phyloP scores from a whole-genome alignment of 2,888 invertebrate genomes.

The Sepiola atlantica region DNA sequence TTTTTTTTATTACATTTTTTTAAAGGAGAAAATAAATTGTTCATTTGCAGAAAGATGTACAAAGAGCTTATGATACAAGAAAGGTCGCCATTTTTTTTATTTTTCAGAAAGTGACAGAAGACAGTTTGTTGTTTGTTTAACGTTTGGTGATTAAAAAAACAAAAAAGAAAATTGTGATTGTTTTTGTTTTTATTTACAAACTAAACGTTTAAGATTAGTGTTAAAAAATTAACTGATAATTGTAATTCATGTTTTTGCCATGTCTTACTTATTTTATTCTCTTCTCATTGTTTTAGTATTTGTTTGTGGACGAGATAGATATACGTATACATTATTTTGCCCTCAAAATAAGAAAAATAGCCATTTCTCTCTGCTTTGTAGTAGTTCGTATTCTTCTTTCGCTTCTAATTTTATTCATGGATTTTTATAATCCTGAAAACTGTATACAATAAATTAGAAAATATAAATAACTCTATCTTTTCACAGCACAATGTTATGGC shows the following conservation, averaged over 20 bases:
- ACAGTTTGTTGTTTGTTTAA: too few relatives aligned
- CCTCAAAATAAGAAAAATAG: not conserved
- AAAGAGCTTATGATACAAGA: too few relatives aligned
- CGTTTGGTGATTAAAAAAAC: too few relatives aligned
- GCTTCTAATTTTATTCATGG: not conserved
- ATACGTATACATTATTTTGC: not conserved
- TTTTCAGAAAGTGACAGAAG: too few relatives aligned
- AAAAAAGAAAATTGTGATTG: too few relatives aligned
- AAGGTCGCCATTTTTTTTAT: too few relatives aligned
- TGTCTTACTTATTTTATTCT: not conserved
- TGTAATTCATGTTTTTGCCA: not conserved
- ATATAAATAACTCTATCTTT: not conserved
- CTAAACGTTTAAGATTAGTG: too few relatives aligned
- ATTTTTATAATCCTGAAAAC: not conserved
- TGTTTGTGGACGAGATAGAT: not conserved
- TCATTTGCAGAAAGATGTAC: too few relatives aligned
- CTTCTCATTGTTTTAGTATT: not conserved
- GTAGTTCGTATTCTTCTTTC: not conserved
- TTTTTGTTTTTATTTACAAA: too few relatives aligned
- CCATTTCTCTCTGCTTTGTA: not conserved
- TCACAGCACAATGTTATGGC: not conserved
- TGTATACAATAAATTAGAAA: too few relatives aligned
- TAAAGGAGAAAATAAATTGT: too few relatives aligned
- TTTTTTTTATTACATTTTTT: too few relatives aligned
- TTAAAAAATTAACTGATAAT: not conserved